Conservation (phyloP, 2,113 vertebrate genomes). For the Pluvianellus socialis region DNA sequence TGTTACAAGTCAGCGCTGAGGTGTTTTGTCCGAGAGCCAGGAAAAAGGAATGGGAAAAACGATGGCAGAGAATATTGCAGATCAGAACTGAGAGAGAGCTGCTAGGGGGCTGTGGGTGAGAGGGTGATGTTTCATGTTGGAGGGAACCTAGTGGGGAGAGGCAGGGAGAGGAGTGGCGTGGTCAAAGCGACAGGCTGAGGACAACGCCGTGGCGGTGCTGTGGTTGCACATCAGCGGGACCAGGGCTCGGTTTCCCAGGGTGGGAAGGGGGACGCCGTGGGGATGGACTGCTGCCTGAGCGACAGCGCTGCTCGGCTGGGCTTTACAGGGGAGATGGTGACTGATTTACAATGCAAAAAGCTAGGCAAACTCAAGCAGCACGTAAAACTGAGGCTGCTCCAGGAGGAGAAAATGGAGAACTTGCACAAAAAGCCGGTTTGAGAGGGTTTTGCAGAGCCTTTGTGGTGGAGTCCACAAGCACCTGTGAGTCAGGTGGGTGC, state of each 20-base stretch:
- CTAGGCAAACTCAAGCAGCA: background rate
- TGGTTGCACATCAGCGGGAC: fast-evolving
- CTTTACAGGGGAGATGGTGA: background rate
- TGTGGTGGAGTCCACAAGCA: background rate
- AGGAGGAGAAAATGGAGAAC: background rate
- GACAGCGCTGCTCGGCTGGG: background rate
- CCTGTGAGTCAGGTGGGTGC: background rate
- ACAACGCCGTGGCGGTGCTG: fast-evolving
- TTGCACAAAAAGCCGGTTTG: background rate
- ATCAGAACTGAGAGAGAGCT: background rate
- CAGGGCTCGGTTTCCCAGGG: fast-evolving
- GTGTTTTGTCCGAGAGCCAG: constrained; percentile 4
- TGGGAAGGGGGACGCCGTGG: background rate
- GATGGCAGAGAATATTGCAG: background rate
- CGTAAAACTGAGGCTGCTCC: background rate
- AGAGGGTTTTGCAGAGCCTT: background rate
- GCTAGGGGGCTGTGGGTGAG: fast-evolving
- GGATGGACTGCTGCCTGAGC: background rate
- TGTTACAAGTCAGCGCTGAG: background rate
- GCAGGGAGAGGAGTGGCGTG: background rate
- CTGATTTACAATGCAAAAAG: background rate
- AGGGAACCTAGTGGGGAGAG: background rate
- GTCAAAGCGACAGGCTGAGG: background rate
- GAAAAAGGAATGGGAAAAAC: background rate
- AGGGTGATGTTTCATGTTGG: background rate